Conservation (phyloP, 2,113 vertebrate species). For the Odocoileus virginianus region DNA sequence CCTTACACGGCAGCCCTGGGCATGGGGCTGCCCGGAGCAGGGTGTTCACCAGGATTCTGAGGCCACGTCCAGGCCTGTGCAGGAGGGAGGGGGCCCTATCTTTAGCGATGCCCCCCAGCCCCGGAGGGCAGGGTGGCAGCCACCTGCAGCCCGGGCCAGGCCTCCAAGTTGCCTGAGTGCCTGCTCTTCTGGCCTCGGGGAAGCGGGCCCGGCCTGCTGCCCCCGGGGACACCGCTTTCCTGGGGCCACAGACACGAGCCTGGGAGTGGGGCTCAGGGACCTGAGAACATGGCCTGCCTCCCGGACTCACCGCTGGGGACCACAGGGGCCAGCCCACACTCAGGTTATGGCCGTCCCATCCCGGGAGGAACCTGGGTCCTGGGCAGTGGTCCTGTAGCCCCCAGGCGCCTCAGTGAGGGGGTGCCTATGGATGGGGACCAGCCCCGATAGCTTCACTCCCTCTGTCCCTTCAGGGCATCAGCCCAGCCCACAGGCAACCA, state of each 20-base stretch:
- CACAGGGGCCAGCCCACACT: background rate
- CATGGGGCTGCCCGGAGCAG: accelerated
- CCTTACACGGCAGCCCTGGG: accelerated
- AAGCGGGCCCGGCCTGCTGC: background rate
- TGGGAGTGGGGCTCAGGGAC: accelerated
- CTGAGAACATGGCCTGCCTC: background rate
- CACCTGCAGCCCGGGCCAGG: accelerated
- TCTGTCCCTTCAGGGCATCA: background rate
- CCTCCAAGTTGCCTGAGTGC: background rate
- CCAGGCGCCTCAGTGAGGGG: too few relatives aligned
- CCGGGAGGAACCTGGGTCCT: accelerated
- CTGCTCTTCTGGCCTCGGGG: background rate
- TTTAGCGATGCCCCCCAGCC: background rate
- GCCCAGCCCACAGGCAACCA: background rate
- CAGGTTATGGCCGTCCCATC: accelerated
- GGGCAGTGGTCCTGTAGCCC: too few relatives aligned
- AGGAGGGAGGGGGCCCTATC: accelerated
- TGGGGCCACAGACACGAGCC: background rate
- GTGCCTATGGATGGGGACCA: background rate
- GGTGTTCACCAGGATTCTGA: accelerated
- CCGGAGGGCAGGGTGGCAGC: accelerated
- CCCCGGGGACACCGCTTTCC: accelerated
- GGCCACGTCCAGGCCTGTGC: background rate
- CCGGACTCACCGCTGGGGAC: background rate
- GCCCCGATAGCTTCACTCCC: background rate